Evolutionary conservation across 2,888 invertebrate species (phyloP), one percentile per base, ranked within the genome.

Genomic region (Himalopsyche kuldschensis): DNA sequence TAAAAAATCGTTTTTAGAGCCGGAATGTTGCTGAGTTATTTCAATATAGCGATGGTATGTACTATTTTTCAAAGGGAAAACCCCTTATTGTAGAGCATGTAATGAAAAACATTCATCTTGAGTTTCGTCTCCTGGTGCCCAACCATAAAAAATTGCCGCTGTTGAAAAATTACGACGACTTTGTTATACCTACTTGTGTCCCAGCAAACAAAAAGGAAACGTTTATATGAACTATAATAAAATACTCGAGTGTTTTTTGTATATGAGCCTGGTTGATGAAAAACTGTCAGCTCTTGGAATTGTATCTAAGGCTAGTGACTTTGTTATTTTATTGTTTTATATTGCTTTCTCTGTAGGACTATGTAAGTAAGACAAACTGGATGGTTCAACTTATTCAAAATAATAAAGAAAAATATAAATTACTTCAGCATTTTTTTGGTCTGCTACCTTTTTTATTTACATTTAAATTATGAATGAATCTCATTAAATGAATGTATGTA

Each of bases 101-200:
- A 85, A 85, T 85, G 85, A 85, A 85, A 85, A 75, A 83, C 85
- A 85, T 85, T 78, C 85, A 83, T 85, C 85, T 83, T 77, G 35
- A 55, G 81, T 75, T 75, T 55, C 55, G 55, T 55, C 55, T 55
- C 27, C 35, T 41, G 27, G 69, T 63, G 35, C 80, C 69, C 30
- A 47, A 82, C 84, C 82, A 84, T 84, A 84, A 84, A 84, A 83
- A 84, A 83, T 82, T 84, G 82, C 82, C 78, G 82, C 84, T 80
- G 47, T 79, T 84, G 84, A 84, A 41, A 81, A 76, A 81, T 81
- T 48, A 77, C 77, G 77, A 46, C 76, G 63, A 81, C 81, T 48
- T 76, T 77, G 81, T 81, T 76, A 55, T 20, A 55, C 24, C 20
- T 55, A 55, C 20, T 55, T 20, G 20, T 55, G 24, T 55, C n/a